These are phyloP conservation scores for Drosophila tani DNA, from an alignment of 1,140 invertebrate species.

Conservation along the genomic window DNA sequence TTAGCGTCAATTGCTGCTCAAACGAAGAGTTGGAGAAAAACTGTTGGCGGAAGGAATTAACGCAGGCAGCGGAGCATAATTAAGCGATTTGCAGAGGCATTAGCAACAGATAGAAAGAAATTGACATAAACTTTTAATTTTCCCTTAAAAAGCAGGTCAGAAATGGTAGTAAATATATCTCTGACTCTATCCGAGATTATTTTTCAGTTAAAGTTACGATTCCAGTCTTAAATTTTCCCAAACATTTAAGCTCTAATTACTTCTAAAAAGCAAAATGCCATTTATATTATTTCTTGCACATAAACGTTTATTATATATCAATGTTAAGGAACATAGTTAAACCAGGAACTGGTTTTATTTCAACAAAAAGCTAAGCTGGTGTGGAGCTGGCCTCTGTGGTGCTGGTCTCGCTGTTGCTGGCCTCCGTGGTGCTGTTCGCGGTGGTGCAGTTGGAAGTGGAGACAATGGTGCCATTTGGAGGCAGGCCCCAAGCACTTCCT, in stretches of 20 bases:
- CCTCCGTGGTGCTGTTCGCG: not conserved
- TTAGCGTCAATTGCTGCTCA: constrained; percentile 24
- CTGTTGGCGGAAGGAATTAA: constrained; percentile 1
- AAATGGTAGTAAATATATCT: not conserved
- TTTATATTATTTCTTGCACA: not conserved
- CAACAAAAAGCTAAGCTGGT: not conserved
- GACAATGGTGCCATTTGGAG: constrained; percentile 18
- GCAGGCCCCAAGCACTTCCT: not conserved
- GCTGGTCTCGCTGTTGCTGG: not conserved
- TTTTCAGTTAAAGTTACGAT: too few relatives aligned
- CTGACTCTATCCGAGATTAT: too few relatives aligned
- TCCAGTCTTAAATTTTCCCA: too few relatives aligned
- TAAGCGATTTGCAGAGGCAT: constrained; percentile 38
- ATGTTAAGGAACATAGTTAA: not conserved
- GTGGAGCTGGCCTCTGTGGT: constrained; percentile 10
- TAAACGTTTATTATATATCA: constrained; percentile 6
- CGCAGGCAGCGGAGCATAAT: constrained; percentile 20
- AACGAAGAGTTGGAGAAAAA: not conserved
- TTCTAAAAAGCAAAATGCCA: not conserved
- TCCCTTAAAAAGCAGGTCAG: not conserved
- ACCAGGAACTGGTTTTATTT: not conserved
- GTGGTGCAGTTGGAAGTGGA: not conserved
- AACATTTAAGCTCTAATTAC: too few relatives aligned
- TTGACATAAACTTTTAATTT: not conserved
- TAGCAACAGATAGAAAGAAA: not conserved